Base-by-base conservation (phyloP, 2,888 invertebrate genomes). In the Tetramorium bicarinatum region DNA sequence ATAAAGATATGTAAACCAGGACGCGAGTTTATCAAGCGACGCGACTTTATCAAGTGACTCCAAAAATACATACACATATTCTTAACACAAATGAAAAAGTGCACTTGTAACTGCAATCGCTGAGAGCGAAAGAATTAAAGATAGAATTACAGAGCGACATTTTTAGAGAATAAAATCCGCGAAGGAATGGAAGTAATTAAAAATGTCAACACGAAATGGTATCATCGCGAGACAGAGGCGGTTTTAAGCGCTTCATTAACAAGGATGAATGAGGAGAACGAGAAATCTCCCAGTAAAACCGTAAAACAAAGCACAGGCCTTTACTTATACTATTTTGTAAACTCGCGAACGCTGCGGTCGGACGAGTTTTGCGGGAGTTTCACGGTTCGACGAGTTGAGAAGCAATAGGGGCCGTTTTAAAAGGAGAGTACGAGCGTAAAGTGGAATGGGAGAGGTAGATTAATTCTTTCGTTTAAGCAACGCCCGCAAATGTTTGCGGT, bases 261-360 rank as follows among this genome's bases (percentile, higher is more conserved):
- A 59, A 74, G 59, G 25, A 74, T 59, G 79, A 38, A 72, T 80
- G 18, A 72, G 47, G 13, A 79, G 66, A 66, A 77, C 41, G 77
- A 66, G 38, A 59, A 59, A 52, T 74, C 34, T 72, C 47, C 34
- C 59, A 0, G 13, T n/a, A 25, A 77, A 69, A n/a, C 18, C 13
- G 59, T 59, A 52, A 80, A 80, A 80, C 79, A 80, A 80, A 71
- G 59, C 59, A 34, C 11, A 34, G 59, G 47, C 79, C 56, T 80
- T 80, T 80, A 74, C 74, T 80, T 80, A 67, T 67, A 74, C 74
- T 80, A 72, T 74, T 72, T 80, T 74, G 74, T 80, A 59, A 74
- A 61, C 74, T 80, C 74, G 34, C 79, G 59, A 74, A 74, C 34
- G 56, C 18, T 56, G 69, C 71, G 59, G 74, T 61, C 13, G 74